phyloP scores from a whole-genome alignment of 2,113 vertebrate species.

The Xenopus borealis region DNA sequence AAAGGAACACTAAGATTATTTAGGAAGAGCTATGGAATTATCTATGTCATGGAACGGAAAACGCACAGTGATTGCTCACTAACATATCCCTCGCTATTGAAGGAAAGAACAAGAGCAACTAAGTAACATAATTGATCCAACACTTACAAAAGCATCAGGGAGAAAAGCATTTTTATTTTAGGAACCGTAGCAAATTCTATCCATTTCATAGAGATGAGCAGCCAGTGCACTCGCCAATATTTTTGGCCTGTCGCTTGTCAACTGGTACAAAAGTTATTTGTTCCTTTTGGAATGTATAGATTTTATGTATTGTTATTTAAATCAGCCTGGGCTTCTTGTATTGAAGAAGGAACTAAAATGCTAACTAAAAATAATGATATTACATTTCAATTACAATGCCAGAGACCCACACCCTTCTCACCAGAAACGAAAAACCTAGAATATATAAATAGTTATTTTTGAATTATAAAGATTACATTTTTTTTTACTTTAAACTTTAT shows the following conservation, averaged over 20 bases:
- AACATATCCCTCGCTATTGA: constrained; percentile 35
- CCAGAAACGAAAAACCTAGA: too few species aligned
- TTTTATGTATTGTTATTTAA: neutral
- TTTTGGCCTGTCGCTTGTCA: neutral
- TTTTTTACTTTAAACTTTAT: too few species aligned
- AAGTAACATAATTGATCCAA: constrained; percentile 40
- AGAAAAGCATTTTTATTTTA: constrained; percentile 9
- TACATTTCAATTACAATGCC: too few species aligned
- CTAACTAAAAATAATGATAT: too few species aligned
- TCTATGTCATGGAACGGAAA: neutral
- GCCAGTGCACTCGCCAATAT: neutral
- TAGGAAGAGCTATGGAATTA: constrained; percentile 36
- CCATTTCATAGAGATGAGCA: neutral
- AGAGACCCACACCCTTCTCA: too few species aligned
- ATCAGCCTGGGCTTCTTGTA: neutral
- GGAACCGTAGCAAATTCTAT: constrained; percentile 6
- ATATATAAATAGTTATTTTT: too few species aligned
- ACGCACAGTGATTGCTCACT: constrained; percentile 27
- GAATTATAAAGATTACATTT: too few species aligned
- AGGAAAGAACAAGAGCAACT: constrained; percentile 38
- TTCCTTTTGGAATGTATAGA: neutral
- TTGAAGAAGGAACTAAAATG: neutral
- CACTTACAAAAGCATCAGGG: constrained; percentile 29
- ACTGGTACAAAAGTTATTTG: neutral
- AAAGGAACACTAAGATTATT: constrained; percentile 25